phyloP scores from a whole-genome alignment of 2,797 vertebrate species.

The Silurus lanzhouensis region DNA sequence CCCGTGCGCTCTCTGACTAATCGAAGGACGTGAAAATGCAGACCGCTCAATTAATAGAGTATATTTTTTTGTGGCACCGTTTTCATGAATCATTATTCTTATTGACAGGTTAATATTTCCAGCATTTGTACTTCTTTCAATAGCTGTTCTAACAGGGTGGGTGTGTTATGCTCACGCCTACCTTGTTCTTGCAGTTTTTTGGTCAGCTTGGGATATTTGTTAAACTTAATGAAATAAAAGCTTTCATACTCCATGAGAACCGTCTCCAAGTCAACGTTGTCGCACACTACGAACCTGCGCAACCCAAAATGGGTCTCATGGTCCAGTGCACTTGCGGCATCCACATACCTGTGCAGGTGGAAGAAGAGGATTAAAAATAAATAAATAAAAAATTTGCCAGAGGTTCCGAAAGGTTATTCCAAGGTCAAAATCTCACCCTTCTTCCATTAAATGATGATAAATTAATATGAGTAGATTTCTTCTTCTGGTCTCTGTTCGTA shows the following conservation, averaged over 20 bases:
- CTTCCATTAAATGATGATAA: slow-evolving; percentile 85
- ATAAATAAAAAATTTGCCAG: background rate
- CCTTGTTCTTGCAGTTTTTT: slow-evolving; percentile 80
- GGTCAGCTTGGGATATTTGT: slow-evolving; percentile 91
- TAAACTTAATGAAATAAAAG: slow-evolving; percentile 92
- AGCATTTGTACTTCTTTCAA: background rate
- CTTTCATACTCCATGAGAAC: slow-evolving; percentile 95
- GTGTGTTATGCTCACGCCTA: slow-evolving; percentile 48
- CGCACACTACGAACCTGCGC: slow-evolving; percentile 88
- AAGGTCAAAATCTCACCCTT: slow-evolving; percentile 79
- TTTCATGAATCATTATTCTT: background rate
- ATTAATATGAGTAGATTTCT: slow-evolving; percentile 91
- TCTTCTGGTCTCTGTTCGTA: slow-evolving; percentile 82
- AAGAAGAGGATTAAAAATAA: background rate
- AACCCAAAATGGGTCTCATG: slow-evolving; percentile 83
- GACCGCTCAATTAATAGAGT: too few relatives aligned
- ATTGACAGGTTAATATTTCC: background rate
- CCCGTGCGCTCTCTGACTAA: too few relatives aligned
- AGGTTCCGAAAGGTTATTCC: background rate
- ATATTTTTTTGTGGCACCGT: background rate
- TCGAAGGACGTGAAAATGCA: too few relatives aligned
- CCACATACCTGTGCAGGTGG: slow-evolving; percentile 75
- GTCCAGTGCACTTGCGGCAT: slow-evolving; percentile 84
- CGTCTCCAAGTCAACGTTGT: slow-evolving; percentile 93
- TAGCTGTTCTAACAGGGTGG: background rate